Evolutionary conservation across 2,888 invertebrate species (phyloP).

Genomic region (Glaucopsyche alexis): DNA sequence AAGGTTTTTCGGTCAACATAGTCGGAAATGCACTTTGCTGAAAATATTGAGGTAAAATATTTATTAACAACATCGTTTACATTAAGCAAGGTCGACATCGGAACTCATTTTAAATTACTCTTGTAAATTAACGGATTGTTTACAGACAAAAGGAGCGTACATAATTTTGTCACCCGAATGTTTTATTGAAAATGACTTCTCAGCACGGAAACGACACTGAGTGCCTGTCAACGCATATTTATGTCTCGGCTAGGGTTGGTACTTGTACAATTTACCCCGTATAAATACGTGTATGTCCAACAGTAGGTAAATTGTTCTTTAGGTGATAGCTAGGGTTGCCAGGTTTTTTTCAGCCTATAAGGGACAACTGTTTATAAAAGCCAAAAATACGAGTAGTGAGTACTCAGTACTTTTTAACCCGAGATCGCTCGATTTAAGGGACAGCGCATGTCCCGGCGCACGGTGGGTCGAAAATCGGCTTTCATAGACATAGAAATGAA

Average conservation of each 20-base stretch:
- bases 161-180: slow-evolving; percentile 29
- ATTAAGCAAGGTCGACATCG: slow-evolving; percentile 19
- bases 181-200: slow-evolving; percentile 32
- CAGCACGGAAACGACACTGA: slow-evolving; percentile 38
- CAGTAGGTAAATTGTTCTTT: neutral
- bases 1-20: slow-evolving; percentile 26
- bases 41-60: slow-evolving; percentile 27
- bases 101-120: slow-evolving; percentile 4
- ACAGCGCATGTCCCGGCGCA: too few relatives aligned
- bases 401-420: too few relatives aligned
- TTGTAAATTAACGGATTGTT: slow-evolving; percentile 11
- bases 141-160: slow-evolving; percentile 18
- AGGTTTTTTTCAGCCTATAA: too few relatives aligned
- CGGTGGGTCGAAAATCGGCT: too few relatives aligned
- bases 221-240: slow-evolving; percentile 50
- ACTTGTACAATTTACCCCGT: neutral
- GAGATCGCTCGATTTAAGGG: too few relatives aligned
- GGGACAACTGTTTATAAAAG: too few relatives aligned
- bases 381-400: too few relatives aligned
- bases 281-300: neutral
- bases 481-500: too few relatives aligned
- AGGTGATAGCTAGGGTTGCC: neutral
- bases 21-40: slow-evolving; percentile 29
- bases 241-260: slow-evolving; percentile 57
- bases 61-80: slow-evolving; percentile 20